phyloP scores from a whole-genome alignment of 2,113 vertebrate genomes.

The Xenus cinereus region DNA sequence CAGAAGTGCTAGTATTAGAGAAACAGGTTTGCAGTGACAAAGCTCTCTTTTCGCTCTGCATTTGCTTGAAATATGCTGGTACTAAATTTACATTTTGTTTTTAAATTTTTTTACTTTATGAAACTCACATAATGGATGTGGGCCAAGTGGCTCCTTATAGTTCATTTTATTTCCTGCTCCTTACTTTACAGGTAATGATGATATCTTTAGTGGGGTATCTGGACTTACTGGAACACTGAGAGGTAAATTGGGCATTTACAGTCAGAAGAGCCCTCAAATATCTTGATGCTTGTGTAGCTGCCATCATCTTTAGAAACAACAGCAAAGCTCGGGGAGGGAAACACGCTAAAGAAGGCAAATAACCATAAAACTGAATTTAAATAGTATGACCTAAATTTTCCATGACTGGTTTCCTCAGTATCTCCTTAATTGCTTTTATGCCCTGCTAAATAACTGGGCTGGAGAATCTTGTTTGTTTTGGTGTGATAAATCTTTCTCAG shows the following conservation, averaged over 20 bases:
- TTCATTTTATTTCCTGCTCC: background rate
- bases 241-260: background rate
- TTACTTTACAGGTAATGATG: background rate
- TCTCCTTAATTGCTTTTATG: background rate
- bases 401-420: slow-evolving; percentile 11
- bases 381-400: slow-evolving; percentile 38
- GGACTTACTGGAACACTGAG: background rate
- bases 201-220: background rate
- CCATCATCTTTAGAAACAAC: background rate
- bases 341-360: background rate
- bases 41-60: background rate
- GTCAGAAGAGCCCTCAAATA: background rate
- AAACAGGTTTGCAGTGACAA: background rate
- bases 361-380: slow-evolving; percentile 14
- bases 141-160: background rate
- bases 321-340: background rate
- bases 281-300: background rate
- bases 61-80: background rate
- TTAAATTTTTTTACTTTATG: background rate
- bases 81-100: background rate
- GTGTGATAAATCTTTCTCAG: background rate
- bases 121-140: background rate
- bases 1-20: background rate
- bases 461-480: slow-evolving; percentile 8
- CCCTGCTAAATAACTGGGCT: background rate